Conservation (phyloP, 2,113 vertebrate genomes). For the Cyanoderma ruficeps region DNA sequence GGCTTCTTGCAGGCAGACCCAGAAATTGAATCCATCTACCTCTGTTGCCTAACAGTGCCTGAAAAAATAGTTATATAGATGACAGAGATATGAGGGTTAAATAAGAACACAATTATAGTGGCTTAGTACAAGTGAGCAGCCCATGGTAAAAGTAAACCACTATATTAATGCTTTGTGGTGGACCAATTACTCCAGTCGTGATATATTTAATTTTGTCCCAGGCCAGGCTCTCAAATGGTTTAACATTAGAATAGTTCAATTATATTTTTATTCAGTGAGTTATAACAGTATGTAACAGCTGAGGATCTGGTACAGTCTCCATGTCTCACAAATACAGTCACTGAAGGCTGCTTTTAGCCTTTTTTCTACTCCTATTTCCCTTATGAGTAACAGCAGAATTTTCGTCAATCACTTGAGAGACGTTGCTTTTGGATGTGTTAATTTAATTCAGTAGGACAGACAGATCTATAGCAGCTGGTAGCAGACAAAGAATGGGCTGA, state of each 20-base stretch:
- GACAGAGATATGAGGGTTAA: neutral
- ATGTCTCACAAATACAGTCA: neutral
- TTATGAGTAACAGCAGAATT: neutral
- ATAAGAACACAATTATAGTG: neutral
- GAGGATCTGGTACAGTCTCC: neutral
- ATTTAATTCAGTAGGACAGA: slow-evolving; percentile 37
- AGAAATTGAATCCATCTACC: neutral
- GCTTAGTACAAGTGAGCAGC: neutral
- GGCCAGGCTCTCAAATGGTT: neutral
- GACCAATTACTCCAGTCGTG: neutral
- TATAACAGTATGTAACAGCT: neutral
- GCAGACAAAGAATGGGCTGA: slow-evolving; percentile 32
- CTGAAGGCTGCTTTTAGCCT: neutral
- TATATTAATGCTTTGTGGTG: neutral
- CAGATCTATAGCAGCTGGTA: slow-evolving; percentile 44
- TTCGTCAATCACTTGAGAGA: slow-evolving; percentile 32
- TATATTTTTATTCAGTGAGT: neutral
- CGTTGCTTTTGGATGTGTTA: neutral
- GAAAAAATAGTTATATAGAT: neutral
- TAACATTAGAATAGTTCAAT: neutral
- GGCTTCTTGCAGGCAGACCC: neutral
- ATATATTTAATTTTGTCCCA: slow-evolving; percentile 5
- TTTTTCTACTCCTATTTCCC: neutral
- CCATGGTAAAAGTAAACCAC: neutral
- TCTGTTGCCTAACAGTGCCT: neutral